A percentile compares a stretch with the other conserved stretches of the same genome.
phyloP scores from a whole-genome alignment of 2,113 vertebrate species.

The Mus musculus region DNA sequence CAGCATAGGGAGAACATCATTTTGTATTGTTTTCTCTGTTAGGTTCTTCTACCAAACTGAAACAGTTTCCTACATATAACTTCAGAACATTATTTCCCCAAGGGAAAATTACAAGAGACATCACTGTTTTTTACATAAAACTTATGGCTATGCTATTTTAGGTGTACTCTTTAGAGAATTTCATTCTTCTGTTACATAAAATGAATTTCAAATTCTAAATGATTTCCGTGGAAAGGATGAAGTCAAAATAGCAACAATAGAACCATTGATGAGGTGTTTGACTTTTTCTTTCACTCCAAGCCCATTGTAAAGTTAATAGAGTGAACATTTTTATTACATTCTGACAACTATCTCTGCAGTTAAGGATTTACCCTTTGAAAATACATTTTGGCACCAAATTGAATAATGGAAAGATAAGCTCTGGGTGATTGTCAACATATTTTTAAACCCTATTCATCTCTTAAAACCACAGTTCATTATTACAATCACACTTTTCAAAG shows the following conservation, averaged over 20 bases:
- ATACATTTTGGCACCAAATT: constrained; percentile 27
- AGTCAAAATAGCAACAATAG: constrained; percentile 42
- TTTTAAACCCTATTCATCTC: background rate
- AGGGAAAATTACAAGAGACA: background rate
- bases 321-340: constrained; percentile 58
- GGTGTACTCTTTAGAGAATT: background rate
- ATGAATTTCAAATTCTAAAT: background rate
- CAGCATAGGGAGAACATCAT: background rate
- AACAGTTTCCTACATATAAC: background rate
- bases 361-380: constrained; percentile 41
- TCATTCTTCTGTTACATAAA: background rate
- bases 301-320: constrained; percentile 20
- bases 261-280: constrained; percentile 11
- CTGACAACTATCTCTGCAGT: constrained; percentile 61
- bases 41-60: background rate
- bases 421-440: background rate
- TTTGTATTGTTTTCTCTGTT: background rate
- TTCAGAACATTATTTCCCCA: background rate
- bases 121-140: constrained; percentile 16
- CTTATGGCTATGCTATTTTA: background rate
- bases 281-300: constrained; percentile 58
- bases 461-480: constrained; percentile 7
- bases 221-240: background rate
- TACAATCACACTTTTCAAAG: background rate
- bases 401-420: background rate